These are phyloP conservation scores for Istiophorus platypterus DNA, from an alignment of 2,113 vertebrate genomes.

Conservation along the genomic window DNA sequence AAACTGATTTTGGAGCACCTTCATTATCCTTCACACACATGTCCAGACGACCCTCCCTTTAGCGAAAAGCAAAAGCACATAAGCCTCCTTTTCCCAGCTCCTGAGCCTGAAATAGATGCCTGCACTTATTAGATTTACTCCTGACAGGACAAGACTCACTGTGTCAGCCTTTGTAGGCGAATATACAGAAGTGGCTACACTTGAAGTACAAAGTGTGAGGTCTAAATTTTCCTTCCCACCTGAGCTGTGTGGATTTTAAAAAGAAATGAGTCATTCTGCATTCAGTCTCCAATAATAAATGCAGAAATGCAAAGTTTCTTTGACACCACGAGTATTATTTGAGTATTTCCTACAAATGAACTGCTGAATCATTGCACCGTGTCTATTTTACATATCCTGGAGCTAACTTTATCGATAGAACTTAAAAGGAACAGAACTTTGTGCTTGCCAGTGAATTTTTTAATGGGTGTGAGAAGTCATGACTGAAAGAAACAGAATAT, in stretches of 20 bases:
- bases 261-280: conserved; percentile 5
- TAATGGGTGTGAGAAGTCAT: conserved; percentile 74
- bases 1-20: no score
- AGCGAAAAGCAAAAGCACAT: not conserved
- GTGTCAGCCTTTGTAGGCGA: not conserved
- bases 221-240: conserved; percentile 3
- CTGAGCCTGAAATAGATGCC: conserved; percentile 10
- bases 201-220: not conserved
- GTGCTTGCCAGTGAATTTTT: conserved; percentile 77
- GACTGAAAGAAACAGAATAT: conserved; percentile 70
- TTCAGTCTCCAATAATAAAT: not conserved
- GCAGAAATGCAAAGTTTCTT: not conserved
- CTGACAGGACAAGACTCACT: not conserved
- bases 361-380: conserved; percentile 2
- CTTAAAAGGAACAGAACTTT: conserved; percentile 42
- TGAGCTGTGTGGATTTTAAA: not conserved
- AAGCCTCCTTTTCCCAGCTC: not conserved
- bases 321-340: not conserved
- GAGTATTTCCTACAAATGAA: conserved; percentile 15
- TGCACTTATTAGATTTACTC: not conserved
- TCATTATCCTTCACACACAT: no score
- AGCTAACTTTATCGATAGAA: conserved; percentile 46
- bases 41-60: not conserved
- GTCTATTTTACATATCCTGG: conserved; percentile 47
- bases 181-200: not conserved